Base-by-base conservation (phyloP, 1,140 invertebrate genomes). In the Drosophila ananassae region DNA sequence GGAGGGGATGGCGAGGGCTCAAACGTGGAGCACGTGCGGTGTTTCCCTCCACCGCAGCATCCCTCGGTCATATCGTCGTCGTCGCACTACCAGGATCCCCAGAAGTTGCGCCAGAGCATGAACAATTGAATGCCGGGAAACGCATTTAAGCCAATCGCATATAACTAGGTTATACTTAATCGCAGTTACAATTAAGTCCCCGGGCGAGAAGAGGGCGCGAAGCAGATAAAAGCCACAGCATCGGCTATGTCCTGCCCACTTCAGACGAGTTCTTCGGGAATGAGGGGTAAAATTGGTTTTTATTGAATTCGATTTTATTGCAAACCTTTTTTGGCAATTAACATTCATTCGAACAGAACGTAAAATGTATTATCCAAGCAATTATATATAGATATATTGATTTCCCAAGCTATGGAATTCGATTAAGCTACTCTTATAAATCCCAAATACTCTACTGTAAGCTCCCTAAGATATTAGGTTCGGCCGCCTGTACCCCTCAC, bases 11-110 rank as follows among this genome's bases (percentile, higher is more conserved):
- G 95, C 62, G 96, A 98, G 89, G 95, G 96, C 47, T 95, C 97
- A 54, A 97, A 97, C 24, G 97, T 99, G 9, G 98, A 99, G 92
- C 98, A 99, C 92, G 98, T 99, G 8, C 94, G 98, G 30, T 99
- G 98, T 92, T 99, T 99, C 93, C 98, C 98, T 69, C 98, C 98
- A 21, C 98, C 96, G 8, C 95, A 97, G 85, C 97, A 97, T 93
- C 96, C 95, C 32, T 95, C 94, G 32, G 83, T 92, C 58, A 91
- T 92, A 72, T 89, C 83, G 25, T 89, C 83, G 8, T 89, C 83
- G n/a, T 89, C 83, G n/a, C 91, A 92, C 67, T 92, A 92, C 68
- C 91, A 92, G 62, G 91, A 92, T 79, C 91, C 91, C 34, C 91
- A 91, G 55, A 92, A 92, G 62, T 63, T 92, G 54, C 78, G 91